Percentiles rank a stretch among this genome's conserved stretches.
Evolutionary conservation across 2,888 invertebrate genomes (phyloP).

Genomic region (Stegana nigrithorax): DNA sequence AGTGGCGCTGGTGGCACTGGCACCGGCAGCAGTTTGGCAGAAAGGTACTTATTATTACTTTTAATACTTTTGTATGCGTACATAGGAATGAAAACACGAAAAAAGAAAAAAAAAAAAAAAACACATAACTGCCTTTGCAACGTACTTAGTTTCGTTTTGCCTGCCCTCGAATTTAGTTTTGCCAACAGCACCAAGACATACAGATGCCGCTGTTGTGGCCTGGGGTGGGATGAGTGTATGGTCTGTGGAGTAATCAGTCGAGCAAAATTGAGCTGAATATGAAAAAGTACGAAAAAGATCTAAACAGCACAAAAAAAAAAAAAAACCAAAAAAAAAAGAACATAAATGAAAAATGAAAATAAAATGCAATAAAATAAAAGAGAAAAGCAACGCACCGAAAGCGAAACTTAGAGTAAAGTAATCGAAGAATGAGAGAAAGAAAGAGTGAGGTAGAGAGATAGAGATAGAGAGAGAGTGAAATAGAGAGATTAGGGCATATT

Average conservation of each 20-base stretch:
- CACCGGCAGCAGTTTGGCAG: constrained; percentile 36
- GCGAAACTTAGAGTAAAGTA: constrained; percentile 11
- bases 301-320: neutral
- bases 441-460: too few relatives aligned
- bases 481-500: too few relatives aligned
- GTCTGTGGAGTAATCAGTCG: too few relatives aligned
- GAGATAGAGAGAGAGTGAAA: too few relatives aligned
- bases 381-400: neutral
- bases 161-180: too few relatives aligned
- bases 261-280: too few relatives aligned
- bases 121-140: too few relatives aligned
- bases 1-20: too few relatives aligned
- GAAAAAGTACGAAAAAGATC: neutral
- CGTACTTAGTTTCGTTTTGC: too few relatives aligned
- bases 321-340: constrained; percentile 2
- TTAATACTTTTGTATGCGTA: constrained; percentile 57
- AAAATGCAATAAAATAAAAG: constrained; percentile 8
- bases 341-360: neutral
- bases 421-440: too few relatives aligned
- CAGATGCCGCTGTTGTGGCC: neutral
- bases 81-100: too few relatives aligned
- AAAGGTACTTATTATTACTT: constrained; percentile 66
- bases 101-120: constrained; percentile 14
- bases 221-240: neutral
- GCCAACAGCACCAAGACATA: too few relatives aligned